phyloP scores from a whole-genome alignment of 2,113 vertebrate genomes.

The Odocoileus hemionus region DNA sequence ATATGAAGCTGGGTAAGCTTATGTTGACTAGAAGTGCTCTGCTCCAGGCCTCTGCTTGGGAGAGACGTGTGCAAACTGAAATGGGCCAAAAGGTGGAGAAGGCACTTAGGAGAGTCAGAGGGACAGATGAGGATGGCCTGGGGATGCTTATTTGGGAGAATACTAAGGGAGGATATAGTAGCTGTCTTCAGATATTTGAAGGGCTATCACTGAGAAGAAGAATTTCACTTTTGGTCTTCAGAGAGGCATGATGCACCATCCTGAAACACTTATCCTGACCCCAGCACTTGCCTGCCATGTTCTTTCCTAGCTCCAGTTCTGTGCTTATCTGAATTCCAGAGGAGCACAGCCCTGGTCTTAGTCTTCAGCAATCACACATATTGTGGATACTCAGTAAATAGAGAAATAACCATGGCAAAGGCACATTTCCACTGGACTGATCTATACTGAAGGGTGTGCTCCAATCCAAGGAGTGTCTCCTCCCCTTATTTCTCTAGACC shows the following conservation, averaged over 20 bases:
- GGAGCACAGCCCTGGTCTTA: not conserved
- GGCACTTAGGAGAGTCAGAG: not conserved
- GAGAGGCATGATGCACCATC: rapidly evolving
- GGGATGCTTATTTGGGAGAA: not conserved
- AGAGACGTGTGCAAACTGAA: not conserved
- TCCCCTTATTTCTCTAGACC: not conserved
- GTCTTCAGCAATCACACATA: not conserved
- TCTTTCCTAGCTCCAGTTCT: not conserved
- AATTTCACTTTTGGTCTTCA: not conserved
- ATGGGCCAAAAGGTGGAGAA: no score
- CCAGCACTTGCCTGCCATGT: rapidly evolving
- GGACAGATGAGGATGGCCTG: no score
- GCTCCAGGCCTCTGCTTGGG: rapidly evolving
- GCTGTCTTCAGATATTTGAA: not conserved
- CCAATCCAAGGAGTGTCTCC: rapidly evolving
- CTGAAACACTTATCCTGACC: rapidly evolving
- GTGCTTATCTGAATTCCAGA: not conserved
- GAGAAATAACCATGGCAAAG: no score
- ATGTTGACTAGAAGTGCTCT: not conserved
- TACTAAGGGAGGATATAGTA: not conserved
- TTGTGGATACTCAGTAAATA: not conserved
- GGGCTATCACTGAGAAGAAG: not conserved
- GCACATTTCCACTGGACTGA: not conserved
- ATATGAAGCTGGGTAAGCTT: not conserved
- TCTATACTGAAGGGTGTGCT: not conserved